Percentiles rank a stretch among this genome's conserved stretches.
These are phyloP conservation scores for Drosophila kanekoi DNA, from an alignment of 2,888 invertebrate genomes.

Conservation along the genomic window DNA sequence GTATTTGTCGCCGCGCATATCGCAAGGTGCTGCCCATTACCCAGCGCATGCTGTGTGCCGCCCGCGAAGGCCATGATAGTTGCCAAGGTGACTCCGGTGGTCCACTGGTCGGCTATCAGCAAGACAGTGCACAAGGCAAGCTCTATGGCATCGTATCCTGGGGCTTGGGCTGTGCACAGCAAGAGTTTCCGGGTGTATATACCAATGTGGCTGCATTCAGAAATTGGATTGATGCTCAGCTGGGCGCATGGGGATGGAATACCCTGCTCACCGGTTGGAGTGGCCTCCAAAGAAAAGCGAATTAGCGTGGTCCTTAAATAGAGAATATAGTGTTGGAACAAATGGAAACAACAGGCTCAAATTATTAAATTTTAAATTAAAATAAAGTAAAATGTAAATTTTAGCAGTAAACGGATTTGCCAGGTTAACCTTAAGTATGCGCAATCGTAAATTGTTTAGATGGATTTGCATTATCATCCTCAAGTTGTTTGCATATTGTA, in stretches of 20 bases:
- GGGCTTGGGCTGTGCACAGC: constrained; percentile 80
- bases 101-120: constrained; percentile 70
- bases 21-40: constrained; percentile 70
- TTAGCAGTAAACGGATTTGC: constrained; percentile 1
- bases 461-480: constrained; percentile 10
- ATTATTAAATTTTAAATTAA: too few species aligned
- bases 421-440: not conserved
- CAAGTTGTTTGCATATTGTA: constrained; percentile 23
- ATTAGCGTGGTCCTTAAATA: too few species aligned
- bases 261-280: constrained; percentile 58
- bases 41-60: constrained; percentile 80
- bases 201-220: constrained; percentile 68
- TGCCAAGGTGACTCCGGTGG: constrained; percentile 83
- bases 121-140: constrained; percentile 38
- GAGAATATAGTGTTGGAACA: too few species aligned
- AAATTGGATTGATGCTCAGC: constrained; percentile 75
- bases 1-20: constrained; percentile 63
- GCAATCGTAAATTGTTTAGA: constrained; percentile 4
- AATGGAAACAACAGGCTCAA: too few species aligned
- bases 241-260: constrained; percentile 72
- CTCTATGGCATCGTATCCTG: constrained; percentile 81
- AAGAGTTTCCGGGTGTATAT: constrained; percentile 79
- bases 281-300: constrained; percentile 43
- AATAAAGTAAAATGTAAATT: not conserved
- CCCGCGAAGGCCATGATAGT: constrained; percentile 74